These are phyloP conservation scores for Montipora efflorescens DNA, from an alignment of 64 coral and sea anemone genomes.

Conservation along the genomic window DNA sequence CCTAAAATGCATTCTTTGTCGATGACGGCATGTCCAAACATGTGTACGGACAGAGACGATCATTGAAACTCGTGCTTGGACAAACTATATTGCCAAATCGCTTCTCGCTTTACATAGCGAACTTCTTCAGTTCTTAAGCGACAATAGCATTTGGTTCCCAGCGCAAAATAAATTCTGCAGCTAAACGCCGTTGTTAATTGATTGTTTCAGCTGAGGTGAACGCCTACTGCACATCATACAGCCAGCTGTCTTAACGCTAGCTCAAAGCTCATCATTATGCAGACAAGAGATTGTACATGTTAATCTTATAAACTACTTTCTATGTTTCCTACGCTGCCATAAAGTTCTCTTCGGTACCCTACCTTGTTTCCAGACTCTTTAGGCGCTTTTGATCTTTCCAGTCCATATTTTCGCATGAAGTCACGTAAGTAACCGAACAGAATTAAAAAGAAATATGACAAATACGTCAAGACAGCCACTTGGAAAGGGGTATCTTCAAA, in stretches of 20 bases:
- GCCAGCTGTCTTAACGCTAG: too few species aligned
- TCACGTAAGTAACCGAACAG: conserved; percentile 97
- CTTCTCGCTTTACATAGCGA: background rate
- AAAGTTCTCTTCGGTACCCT: background rate
- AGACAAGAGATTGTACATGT: background rate
- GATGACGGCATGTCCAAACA: conserved; percentile 14
- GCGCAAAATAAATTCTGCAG: background rate
- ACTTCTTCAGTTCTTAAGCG: background rate
- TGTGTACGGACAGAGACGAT: background rate
- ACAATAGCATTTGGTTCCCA: background rate
- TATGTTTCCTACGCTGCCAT: background rate
- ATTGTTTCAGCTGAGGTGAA: background rate
- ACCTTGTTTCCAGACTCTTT: conserved; percentile 92
- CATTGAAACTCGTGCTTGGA: too few species aligned
- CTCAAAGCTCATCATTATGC: background rate
- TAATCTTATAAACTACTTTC: background rate
- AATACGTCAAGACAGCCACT: conserved; percentile 96
- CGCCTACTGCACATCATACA: background rate
- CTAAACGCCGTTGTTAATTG: background rate
- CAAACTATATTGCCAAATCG: background rate
- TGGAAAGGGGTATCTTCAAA: conserved; percentile 96
- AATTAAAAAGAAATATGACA: conserved; percentile 88
- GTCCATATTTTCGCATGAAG: conserved; percentile 94
- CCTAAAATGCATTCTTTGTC: conserved; percentile 6
- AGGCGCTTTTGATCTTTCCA: conserved; percentile 92